Percentiles rank a stretch among this genome's conserved stretches.
These are phyloP conservation scores for Scrobipalpa costella DNA, from an alignment of 2,888 invertebrate genomes.

Conservation along the genomic window DNA sequence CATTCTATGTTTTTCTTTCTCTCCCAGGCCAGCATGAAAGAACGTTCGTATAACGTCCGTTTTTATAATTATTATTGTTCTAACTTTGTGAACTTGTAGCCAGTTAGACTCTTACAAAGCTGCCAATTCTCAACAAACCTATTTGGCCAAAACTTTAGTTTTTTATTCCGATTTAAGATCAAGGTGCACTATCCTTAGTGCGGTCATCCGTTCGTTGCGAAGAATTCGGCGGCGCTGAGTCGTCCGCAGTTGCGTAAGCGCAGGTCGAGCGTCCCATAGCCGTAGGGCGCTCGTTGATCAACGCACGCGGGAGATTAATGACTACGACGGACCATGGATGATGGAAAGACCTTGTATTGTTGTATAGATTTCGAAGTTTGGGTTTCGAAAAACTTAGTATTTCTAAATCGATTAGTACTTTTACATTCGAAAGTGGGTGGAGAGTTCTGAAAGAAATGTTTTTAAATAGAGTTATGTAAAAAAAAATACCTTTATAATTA, in stretches of 20 bases:
- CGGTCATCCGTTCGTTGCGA: slow-evolving; percentile 23
- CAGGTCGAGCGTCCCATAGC: slow-evolving; percentile 32
- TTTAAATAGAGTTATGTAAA: no score
- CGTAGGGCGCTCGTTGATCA: slow-evolving; percentile 43
- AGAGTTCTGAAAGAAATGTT: no score
- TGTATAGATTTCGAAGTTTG: background rate
- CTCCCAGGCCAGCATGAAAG: no score
- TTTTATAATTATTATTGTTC: no score
- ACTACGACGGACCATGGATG: slow-evolving; percentile 25
- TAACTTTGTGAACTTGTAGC: no score
- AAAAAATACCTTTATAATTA: no score
- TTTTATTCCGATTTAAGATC: background rate
- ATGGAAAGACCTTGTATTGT: slow-evolving; percentile 19
- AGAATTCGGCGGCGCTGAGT: slow-evolving; percentile 22
- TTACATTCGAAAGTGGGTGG: no score
- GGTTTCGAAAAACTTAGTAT: background rate
- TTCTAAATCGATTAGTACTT: background rate
- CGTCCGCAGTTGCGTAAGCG: slow-evolving; percentile 31
- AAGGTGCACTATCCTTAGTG: slow-evolving; percentile 21
- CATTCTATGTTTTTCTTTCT: no score
- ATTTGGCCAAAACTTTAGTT: no score
- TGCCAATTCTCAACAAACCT: no score
- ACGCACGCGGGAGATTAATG: slow-evolving; percentile 37
- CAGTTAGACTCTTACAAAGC: no score
- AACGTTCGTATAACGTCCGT: no score